Percentiles rank a stretch among this genome's conserved stretches.
phyloP scores from a whole-genome alignment of 2,797 vertebrate genomes.

The Hemitrygon akajei region DNA sequence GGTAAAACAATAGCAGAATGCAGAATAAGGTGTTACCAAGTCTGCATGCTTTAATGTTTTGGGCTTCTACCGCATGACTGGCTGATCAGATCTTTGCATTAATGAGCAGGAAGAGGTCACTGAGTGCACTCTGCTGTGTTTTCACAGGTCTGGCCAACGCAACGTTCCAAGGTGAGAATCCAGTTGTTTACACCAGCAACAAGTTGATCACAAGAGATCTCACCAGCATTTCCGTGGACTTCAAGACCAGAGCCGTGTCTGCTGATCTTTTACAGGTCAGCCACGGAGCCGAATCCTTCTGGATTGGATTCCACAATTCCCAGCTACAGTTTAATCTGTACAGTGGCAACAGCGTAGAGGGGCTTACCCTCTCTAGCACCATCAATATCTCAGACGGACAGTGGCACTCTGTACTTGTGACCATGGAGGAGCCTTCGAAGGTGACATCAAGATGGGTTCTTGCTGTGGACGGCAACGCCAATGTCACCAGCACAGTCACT shows the following conservation, averaged over 20 bases:
- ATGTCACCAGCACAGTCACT: slow-evolving; percentile 50
- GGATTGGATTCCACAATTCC: slow-evolving; percentile 70
- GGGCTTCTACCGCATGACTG: too few relatives aligned
- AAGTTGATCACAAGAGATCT: slow-evolving; percentile 55
- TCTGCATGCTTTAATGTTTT: too few relatives aligned
- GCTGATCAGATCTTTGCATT: too few relatives aligned
- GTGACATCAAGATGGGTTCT: slow-evolving; percentile 65
- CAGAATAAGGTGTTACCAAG: too few relatives aligned
- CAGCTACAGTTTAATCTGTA: slow-evolving; percentile 66
- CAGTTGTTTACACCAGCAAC: slow-evolving; percentile 61
- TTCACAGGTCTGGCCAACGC: slow-evolving; percentile 74
- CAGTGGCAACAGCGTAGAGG: slow-evolving; percentile 58
- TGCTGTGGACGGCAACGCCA: slow-evolving; percentile 57
- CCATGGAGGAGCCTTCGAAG: slow-evolving; percentile 57
- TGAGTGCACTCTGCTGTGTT: not conserved
- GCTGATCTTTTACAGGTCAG: slow-evolving; percentile 65
- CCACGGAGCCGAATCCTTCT: slow-evolving; percentile 59
- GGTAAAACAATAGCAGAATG: too few relatives aligned
- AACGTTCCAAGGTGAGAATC: slow-evolving; percentile 64
- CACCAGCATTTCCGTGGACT: slow-evolving; percentile 62
- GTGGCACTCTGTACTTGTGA: slow-evolving; percentile 73
- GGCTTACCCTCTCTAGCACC: slow-evolving; percentile 59
- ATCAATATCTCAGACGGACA: slow-evolving; percentile 63
- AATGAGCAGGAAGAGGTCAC: too few relatives aligned
- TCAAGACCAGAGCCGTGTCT: slow-evolving; percentile 74